Conservation (phyloP, 2,797 vertebrate species). For the Sphenopsis melanotis region DNA sequence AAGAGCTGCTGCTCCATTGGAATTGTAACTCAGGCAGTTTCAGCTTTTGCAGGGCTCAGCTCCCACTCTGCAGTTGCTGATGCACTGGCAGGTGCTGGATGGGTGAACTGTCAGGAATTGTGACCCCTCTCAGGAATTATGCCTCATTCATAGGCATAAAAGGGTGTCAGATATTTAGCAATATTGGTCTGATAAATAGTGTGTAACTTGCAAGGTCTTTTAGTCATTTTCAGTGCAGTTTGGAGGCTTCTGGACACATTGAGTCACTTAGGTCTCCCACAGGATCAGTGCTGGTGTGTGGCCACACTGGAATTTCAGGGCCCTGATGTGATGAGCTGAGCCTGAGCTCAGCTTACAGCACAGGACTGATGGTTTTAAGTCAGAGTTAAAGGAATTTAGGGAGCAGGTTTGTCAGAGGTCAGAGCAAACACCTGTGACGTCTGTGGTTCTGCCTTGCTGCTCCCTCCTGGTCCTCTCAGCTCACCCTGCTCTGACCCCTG, state of each 20-base stretch:
- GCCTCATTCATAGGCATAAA: neutral
- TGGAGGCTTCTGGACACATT: neutral
- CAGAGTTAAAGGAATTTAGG: neutral
- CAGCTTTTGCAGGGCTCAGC: neutral
- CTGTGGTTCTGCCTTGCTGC: neutral
- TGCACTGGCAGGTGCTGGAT: neutral
- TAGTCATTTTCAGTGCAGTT: neutral
- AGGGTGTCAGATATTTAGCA: neutral
- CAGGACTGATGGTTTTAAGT: constrained; percentile 55
- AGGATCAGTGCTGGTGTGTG: constrained; percentile 61
- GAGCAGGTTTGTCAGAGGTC: neutral
- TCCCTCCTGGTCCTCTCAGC: neutral
- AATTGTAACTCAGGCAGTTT: neutral
- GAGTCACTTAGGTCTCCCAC: neutral
- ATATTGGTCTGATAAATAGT: neutral
- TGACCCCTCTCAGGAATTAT: neutral
- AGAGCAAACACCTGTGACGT: neutral
- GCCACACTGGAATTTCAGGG: constrained; percentile 80
- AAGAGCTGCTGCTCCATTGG: neutral
- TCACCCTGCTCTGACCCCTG: neutral
- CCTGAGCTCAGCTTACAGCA: constrained; percentile 73
- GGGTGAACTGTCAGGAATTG: neutral
- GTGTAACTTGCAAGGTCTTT: neutral
- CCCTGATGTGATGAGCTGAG: constrained; percentile 78
- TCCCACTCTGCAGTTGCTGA: neutral